Evolutionary conservation across 2,113 vertebrate species (phyloP).

Genomic region (Guaruba guarouba): DNA sequence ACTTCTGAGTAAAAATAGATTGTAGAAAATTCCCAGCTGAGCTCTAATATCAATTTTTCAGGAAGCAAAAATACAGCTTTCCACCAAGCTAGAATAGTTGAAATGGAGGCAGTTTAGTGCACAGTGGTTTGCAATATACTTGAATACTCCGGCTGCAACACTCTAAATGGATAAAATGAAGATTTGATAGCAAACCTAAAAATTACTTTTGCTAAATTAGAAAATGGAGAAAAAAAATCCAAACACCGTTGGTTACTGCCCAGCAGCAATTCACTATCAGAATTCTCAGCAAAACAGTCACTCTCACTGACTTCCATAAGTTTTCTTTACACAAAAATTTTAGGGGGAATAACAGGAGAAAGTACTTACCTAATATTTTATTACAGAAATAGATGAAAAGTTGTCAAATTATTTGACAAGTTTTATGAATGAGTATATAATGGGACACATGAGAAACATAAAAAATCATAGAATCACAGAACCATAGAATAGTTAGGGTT

Average conservation of each 20-base stretch:
- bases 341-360: neutral
- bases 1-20: constrained; percentile 8
- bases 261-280: neutral
- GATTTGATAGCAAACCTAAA: constrained; percentile 5
- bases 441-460: neutral
- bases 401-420: neutral
- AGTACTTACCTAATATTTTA: neutral
- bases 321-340: neutral
- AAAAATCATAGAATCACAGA: neutral
- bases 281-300: neutral
- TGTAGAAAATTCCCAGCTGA: constrained; percentile 32
- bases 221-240: neutral
- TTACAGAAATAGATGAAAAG: neutral
- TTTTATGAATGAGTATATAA: neutral
- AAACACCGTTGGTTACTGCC: neutral
- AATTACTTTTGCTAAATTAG: constrained; percentile 6
- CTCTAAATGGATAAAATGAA: neutral
- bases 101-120: neutral
- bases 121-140: neutral
- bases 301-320: neutral
- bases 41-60: constrained; percentile 42
- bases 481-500: too few species aligned
- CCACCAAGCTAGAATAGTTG: neutral
- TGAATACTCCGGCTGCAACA: neutral
- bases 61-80: constrained; percentile 18